Base-by-base conservation (phyloP, 1,140 invertebrate species). In the Andrena cerasifolii region DNA sequence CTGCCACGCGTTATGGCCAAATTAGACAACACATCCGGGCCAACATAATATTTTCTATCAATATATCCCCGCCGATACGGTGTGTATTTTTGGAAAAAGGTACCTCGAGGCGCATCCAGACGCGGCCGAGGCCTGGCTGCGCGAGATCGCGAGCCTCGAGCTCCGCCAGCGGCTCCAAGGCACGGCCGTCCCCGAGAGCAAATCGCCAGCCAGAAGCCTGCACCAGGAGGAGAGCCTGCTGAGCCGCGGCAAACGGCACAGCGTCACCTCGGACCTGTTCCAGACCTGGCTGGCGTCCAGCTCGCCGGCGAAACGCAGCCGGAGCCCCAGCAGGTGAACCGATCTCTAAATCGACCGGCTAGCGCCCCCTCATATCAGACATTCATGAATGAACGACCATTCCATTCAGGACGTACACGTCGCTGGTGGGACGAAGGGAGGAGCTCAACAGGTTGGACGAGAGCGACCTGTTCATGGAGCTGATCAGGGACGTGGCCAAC, bases 401-500 rank as follows among this genome's bases (percentile, higher is more conserved):
- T 10, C 3, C 14, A 1, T 75, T 16, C 81, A 91, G 88, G 84
- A 89, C 90, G 82, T 90, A 92, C 68, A 88, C 87, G 24, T 88
- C 89, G 10, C 62, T 92, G 31, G 85, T 93, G 56, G 93, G 91
- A 43, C 92, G 93, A 80, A 92, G 94, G 33, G 92, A 93, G 71
- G 94, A 95, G 84, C 89, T 95, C 79, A 94, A 94, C 89, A 93
- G 95, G 86, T 89, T 96, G 78, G 95, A 96, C 88, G 96, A 97
- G 87, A 96, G 95, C 33, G 97, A 97, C 80, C 94, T 98, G 24
- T 98, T 98, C 89, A 98, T 98, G 96, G 97, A 98, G 92, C 94
- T 98, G 70, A 98, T 98, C 85, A 95, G 97, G 56, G 97, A 99
- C 90, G 97, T 99, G 59, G 96, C 97, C 76, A 98, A 98, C 90